Evolutionary conservation across 2,797 vertebrate species (phyloP), one percentile per base, ranked within the genome.

Genomic region (Nyctalus aviator): DNA sequence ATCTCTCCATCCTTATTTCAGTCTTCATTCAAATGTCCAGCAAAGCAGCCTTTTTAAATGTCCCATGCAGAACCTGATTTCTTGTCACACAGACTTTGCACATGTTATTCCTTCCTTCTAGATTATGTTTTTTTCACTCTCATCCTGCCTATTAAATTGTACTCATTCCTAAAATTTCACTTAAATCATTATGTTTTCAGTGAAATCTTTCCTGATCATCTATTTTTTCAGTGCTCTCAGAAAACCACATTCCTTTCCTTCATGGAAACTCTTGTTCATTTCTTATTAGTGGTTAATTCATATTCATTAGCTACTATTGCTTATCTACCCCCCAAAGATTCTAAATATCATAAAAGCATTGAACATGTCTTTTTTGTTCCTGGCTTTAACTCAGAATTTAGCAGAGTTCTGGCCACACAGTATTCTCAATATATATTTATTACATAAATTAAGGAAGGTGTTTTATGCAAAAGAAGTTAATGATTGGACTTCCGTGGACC

Each of bases 261-360:
- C 11, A 14, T 4, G 8, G 41, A 8, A 50, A 66, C 10, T 81
- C 13, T 82, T 76, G 72, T 12, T 77, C 32, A 71, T 84, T 79
- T 53, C 20, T 71, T 50, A 50, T 50, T 64, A 75, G 50, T 64
- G 17, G 4, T 50, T 84, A 50, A 59, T 32, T 69, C 13, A 69
- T 59, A 83, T 27, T 78, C 12, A 77, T 77, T 66, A 69, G 8
- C 57, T 37, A 71, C 68, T 86, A 78, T 32, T 69, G 4, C 4
- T 72, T 78, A 59, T 86, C 86, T 71, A 68, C 17, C 20, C 48
- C 48, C 6, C 15, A 46, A 11, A 41, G 37, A 76, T 81, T 50
- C 46, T 62, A 76, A 95, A 20, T n/a, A 81, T 76, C 73, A 84
- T 50, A 53, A 89, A 93, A 88, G 14, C 7, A 90, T n/a, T 84